Percentiles rank a stretch among this genome's conserved stretches.
These are phyloP conservation scores for Eupithecia centaureata DNA, from an alignment of 2,888 invertebrate species.

Conservation along the genomic window DNA sequence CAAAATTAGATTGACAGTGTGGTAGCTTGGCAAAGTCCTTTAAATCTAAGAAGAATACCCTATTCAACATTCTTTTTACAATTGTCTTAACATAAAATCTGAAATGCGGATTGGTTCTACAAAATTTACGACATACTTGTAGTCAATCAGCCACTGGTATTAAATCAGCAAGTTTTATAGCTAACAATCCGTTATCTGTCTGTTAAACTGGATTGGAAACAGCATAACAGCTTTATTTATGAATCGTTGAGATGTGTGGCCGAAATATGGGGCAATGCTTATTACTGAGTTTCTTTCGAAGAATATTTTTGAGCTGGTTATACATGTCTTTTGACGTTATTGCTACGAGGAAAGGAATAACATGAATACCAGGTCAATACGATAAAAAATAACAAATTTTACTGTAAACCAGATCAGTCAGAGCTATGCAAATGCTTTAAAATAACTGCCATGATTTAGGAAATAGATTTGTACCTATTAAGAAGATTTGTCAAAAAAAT, in stretches of 20 bases:
- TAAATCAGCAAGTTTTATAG: constrained; percentile 64
- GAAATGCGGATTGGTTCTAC: constrained; percentile 30
- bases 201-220: constrained; percentile 52
- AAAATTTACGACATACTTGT: constrained; percentile 32
- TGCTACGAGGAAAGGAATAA: background rate
- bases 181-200: constrained; percentile 55
- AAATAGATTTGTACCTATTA: background rate
- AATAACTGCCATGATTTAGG: background rate
- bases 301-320: constrained; percentile 5
- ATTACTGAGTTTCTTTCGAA: background rate
- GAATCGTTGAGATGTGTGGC: constrained; percentile 32
- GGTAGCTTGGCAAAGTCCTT: too few species aligned
- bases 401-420: background rate
- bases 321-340: constrained; percentile 6
- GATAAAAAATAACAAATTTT: background rate
- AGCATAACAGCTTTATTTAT: constrained; percentile 58
- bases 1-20: too few species aligned
- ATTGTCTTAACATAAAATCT: constrained; percentile 13
- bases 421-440: background rate
- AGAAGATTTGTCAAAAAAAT: too few species aligned
- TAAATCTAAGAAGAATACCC: background rate
- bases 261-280: constrained; percentile 27
- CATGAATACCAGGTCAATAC: constrained; percentile 6
- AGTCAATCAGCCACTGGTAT: constrained; percentile 59
- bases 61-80: background rate